Evolutionary conservation across 2,888 invertebrate species (phyloP).

Genomic region (Mellilla xanthometata): DNA sequence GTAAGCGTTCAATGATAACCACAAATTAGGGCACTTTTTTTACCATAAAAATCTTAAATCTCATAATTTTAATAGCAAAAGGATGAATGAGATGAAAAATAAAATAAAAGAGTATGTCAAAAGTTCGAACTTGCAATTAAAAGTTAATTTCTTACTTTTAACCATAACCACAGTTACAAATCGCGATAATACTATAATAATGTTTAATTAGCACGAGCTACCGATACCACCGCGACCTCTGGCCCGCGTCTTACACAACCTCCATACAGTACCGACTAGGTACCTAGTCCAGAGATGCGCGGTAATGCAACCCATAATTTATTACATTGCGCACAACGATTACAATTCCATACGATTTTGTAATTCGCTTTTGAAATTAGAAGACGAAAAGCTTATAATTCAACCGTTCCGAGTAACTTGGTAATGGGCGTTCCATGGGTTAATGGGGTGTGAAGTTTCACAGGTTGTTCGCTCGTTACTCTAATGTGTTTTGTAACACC

Average conservation of each 20-base stretch:
- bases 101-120: too few relatives aligned
- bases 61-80: too few relatives aligned
- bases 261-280: neutral
- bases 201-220: conserved; percentile 14
- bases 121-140: too few relatives aligned
- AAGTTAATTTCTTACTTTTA: conserved; percentile 1
- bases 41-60: too few relatives aligned
- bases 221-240: conserved; percentile 22
- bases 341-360: conserved; percentile 10
- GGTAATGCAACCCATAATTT: conserved; percentile 16
- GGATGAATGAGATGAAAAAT: neutral
- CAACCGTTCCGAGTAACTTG: neutral
- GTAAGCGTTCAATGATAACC: too few relatives aligned
- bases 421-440: conserved; percentile 3
- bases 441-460: conserved; percentile 12
- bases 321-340: conserved; percentile 18
- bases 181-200: neutral
- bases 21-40: too few relatives aligned
- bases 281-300: conserved; percentile 9
- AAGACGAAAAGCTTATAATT: conserved; percentile 15
- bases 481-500: conserved; percentile 3
- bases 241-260: conserved; percentile 22
- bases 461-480: neutral
- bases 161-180: neutral
- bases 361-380: conserved; percentile 8